Percentiles rank a stretch among this genome's conserved stretches.
Conservation (phyloP, 2,888 invertebrate genomes). For the Amphimallon solstitiale region DNA sequence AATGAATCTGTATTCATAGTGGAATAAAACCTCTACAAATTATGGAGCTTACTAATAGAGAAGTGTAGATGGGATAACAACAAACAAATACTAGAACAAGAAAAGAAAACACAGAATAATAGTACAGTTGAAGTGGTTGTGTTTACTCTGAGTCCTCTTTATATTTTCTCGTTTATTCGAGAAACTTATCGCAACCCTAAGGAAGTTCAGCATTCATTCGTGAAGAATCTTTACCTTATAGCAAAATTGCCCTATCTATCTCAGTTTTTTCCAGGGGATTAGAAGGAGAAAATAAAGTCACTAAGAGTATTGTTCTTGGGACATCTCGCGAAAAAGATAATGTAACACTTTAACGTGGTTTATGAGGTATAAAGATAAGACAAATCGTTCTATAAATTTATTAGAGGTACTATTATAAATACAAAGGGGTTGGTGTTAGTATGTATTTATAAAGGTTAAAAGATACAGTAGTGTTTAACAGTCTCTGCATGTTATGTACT, state of each 20-base stretch:
- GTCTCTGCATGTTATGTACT: no score
- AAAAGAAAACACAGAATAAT: not conserved
- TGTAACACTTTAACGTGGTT: constrained; percentile 1
- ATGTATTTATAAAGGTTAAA: no score
- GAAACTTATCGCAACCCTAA: not conserved
- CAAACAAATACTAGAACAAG: constrained; percentile 8
- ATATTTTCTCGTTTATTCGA: constrained; percentile 13
- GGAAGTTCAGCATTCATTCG: constrained; percentile 17
- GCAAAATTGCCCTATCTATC: not conserved
- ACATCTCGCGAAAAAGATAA: constrained; percentile 5
- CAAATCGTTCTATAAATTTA: not conserved
- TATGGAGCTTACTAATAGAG: not conserved
- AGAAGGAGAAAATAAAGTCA: constrained; percentile 9
- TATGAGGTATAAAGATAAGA: constrained; percentile 19
- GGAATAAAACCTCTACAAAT: not conserved
- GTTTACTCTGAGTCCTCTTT: constrained; percentile 13
- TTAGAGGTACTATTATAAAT: constrained; percentile 9
- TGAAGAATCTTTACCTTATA: constrained; percentile 9
- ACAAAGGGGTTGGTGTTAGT: not conserved
- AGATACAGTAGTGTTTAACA: no score
- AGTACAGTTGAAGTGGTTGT: not conserved
- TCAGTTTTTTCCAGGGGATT: not conserved
- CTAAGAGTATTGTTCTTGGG: not conserved
- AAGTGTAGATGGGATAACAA: not conserved
- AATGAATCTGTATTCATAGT: not conserved